phyloP scores from a whole-genome alignment of 2,113 vertebrate genomes.

The Crotophaga sulcirostris region DNA sequence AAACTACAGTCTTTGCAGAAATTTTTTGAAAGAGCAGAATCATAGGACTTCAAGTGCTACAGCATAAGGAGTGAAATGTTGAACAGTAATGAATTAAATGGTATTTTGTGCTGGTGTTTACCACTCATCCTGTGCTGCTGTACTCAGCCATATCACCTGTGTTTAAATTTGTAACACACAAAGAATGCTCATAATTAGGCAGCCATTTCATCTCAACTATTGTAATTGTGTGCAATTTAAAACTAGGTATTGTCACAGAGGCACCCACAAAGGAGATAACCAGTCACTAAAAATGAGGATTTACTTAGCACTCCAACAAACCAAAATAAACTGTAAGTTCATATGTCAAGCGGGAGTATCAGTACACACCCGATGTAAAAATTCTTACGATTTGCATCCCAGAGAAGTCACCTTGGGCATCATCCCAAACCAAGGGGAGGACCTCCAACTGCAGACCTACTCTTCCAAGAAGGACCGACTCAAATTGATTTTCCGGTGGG shows the following conservation, averaged over 20 bases:
- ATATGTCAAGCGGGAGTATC: too few relatives aligned
- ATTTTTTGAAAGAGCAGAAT: not conserved
- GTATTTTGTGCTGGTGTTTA: not conserved
- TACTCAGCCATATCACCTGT: not conserved
- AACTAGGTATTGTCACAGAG: not conserved
- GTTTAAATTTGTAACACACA: not conserved
- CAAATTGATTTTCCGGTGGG: too few relatives aligned
- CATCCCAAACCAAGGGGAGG: too few relatives aligned
- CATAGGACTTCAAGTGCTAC: not conserved
- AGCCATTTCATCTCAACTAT: not conserved
- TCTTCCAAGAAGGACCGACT: too few relatives aligned
- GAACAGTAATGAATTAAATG: not conserved
- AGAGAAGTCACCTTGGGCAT: too few relatives aligned
- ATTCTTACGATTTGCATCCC: too few relatives aligned
- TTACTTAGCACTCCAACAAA: too few relatives aligned
- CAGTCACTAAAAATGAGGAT: too few relatives aligned
- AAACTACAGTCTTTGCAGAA: not conserved
- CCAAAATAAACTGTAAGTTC: too few relatives aligned
- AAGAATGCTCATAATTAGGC: not conserved
- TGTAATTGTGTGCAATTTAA: not conserved
- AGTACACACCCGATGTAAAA: too few relatives aligned
- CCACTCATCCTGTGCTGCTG: not conserved
- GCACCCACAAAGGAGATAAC: too few relatives aligned
- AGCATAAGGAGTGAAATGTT: not conserved
- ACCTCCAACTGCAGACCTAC: too few relatives aligned